Percentiles rank a stretch among this genome's conserved stretches.
These are phyloP conservation scores for Scytalopus superciliaris DNA, from an alignment of 2,113 vertebrate genomes.

Conservation along the genomic window DNA sequence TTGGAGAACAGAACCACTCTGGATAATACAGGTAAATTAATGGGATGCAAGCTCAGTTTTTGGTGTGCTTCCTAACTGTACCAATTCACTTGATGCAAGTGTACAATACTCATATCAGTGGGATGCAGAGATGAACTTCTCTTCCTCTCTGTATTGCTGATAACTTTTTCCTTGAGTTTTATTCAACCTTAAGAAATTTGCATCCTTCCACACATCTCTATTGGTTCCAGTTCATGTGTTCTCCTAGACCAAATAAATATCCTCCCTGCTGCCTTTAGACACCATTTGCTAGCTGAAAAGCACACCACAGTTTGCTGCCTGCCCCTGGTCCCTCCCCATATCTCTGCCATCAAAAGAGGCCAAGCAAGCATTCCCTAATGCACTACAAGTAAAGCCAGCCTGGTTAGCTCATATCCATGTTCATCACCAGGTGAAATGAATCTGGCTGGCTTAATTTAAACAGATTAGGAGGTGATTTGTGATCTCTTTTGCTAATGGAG, in stretches of 20 bases:
- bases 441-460: background rate
- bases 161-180: background rate
- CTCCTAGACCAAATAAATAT: background rate
- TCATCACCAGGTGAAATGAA: constrained; percentile 37
- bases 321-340: background rate
- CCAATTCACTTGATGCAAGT: background rate
- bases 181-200: background rate
- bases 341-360: background rate
- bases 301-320: background rate
- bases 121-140: background rate
- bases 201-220: background rate
- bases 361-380: background rate
- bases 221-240: background rate
- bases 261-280: background rate
- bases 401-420: constrained; percentile 34
- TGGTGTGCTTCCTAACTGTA: background rate
- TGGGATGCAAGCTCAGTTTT: background rate
- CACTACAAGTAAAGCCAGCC: constrained; percentile 15
- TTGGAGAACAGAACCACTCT: background rate
- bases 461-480: background rate
- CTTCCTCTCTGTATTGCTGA: background rate
- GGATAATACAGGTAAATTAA: background rate
- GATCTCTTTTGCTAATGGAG: background rate
- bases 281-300: background rate
- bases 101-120: background rate